Evolutionary conservation across 2,888 invertebrate species (phyloP), one percentile per base, ranked within the genome.

Genomic region (Escarpia spicata): DNA sequence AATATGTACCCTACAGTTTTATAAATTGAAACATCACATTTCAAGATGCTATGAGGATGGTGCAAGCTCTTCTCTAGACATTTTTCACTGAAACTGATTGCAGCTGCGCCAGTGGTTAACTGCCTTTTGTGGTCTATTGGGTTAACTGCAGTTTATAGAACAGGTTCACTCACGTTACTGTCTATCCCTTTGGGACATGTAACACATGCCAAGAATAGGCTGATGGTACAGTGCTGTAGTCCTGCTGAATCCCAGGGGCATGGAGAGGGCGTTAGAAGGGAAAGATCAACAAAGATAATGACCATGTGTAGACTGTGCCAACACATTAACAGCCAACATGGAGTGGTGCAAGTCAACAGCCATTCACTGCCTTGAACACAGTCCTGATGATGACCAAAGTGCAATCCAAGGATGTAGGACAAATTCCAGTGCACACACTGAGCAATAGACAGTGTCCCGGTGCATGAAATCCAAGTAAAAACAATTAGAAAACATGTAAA

Each of bases 151-250:
- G 52, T 52, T 15, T 15, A 52, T 75, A 26, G 75, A 75, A 75
- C 75, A 75, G n/a, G 1, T 75, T 75, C 75, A 26, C 6, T 75
- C 75, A 26, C 6, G 26, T 75, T 19, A 6, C 75, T 75, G 26
- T 75, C n/a, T 75, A 75, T n/a, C n/a, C 75, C n/a, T 75, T 75
- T 75, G 75, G 19, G n/a, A 52, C 52, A 52, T 52, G 52, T 52
- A 75, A 75, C 75, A 75, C 75, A 75, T 75, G 75, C 75, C 75
- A 75, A 26, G 75, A 75, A 75, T 75, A 75, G 75, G 75, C 75
- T 75, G 75, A 52, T 52, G 52, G 52, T 3, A 75, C 75, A 75
- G 6, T n/a, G 19, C n/a, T 19, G 75, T 75, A 75, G 75, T 75
- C 75, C n/a, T 26, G n/a, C 26, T 26, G 75, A 26, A 26, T 75